These are phyloP conservation scores for Aotus griseimembra DNA, from an alignment of 2,797 vertebrate species.

Conservation along the genomic window DNA sequence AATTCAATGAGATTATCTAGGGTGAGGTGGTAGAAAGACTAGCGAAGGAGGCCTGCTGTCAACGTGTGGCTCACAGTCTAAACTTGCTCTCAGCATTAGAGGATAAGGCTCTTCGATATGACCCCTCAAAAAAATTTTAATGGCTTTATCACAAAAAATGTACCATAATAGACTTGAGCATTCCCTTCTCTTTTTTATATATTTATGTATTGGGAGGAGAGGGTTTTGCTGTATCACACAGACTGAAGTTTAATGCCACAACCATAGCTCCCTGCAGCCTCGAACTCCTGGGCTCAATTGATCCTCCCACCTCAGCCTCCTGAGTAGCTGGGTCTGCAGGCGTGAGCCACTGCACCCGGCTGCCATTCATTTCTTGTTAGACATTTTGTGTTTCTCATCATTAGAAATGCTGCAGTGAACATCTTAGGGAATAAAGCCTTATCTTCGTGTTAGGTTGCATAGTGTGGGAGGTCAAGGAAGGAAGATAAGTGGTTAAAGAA, in stretches of 20 bases:
- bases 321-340: not conserved
- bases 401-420: not conserved
- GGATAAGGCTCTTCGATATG: not conserved
- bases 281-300: not conserved
- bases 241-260: not conserved
- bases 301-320: not conserved
- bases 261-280: not conserved
- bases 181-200: not conserved
- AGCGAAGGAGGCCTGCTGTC: not conserved
- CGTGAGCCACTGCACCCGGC: not conserved
- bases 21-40: not conserved
- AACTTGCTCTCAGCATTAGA: not conserved
- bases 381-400: not conserved
- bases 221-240: not conserved
- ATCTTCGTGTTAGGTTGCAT: fast-evolving
- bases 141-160: not conserved
- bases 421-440: too few relatives aligned
- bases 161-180: too few relatives aligned
- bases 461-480: not conserved
- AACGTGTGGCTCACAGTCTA: fast-evolving
- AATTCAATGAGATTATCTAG: not conserved
- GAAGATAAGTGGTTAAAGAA: not conserved
- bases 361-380: not conserved
- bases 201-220: not conserved
- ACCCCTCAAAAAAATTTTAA: not conserved